Conservation (phyloP, 2,888 invertebrate species). For the Eumerus sabulonum region DNA sequence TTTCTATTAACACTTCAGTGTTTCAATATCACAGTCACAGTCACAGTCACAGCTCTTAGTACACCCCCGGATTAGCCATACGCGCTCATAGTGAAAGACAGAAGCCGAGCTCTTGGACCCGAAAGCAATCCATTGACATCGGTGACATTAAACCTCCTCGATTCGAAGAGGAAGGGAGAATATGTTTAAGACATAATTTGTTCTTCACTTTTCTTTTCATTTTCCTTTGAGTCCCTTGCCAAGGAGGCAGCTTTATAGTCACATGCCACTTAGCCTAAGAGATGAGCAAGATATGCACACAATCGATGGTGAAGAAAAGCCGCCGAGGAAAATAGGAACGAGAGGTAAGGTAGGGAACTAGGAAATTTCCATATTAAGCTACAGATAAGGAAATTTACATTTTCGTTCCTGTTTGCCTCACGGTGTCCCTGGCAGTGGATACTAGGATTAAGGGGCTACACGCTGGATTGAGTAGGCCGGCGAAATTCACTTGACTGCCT, state of each 20-base stretch:
- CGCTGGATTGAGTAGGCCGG: no score
- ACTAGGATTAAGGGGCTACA: not conserved
- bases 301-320: not conserved
- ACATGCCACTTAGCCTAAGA: slow-evolving; percentile 38
- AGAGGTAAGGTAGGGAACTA: not conserved
- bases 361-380: slow-evolving; percentile 53
- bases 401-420: not conserved
- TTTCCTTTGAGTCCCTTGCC: no score
- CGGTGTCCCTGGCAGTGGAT: not conserved
- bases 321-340: no score
- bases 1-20: no score
- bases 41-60: no score
- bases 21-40: no score
- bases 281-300: slow-evolving; percentile 46
- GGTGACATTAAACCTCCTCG: slow-evolving; percentile 22
- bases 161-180: slow-evolving; percentile 15
- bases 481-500: slow-evolving; percentile 52
- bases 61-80: no score
- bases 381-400: slow-evolving; percentile 40
- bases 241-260: slow-evolving; percentile 30
- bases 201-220: no score
- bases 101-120: not conserved
- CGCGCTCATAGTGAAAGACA: no score
- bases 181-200: no score
- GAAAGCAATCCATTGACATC: slow-evolving; percentile 23